phyloP scores from a whole-genome alignment of 2,888 invertebrate species.

The Yponomeuta evonymella region DNA sequence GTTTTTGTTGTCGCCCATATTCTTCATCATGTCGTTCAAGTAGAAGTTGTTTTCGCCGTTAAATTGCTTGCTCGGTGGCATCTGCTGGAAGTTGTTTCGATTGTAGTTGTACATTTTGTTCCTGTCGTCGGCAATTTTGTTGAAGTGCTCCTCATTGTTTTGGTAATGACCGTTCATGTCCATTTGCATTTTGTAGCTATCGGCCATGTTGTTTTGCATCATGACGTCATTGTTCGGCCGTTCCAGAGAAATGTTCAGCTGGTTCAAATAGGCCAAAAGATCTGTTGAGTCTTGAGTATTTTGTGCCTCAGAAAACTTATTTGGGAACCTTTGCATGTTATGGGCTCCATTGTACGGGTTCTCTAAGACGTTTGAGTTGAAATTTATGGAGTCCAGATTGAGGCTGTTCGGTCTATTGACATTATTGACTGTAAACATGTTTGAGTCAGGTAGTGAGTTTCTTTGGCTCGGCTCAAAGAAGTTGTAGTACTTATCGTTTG shows the following conservation, averaged over 20 bases:
- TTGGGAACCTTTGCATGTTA: conserved; percentile 46
- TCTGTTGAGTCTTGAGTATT: conserved; percentile 49
- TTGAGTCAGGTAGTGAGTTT: conserved; percentile 60
- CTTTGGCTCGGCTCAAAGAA: conserved; percentile 68
- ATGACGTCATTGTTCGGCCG: conserved; percentile 45
- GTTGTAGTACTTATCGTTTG: conserved; percentile 57
- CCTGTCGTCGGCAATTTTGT: conserved; percentile 48
- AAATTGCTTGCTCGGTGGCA: conserved; percentile 44
- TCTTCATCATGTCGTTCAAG: conserved; percentile 53
- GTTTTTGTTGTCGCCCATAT: conserved; percentile 40
- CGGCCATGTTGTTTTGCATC: conserved; percentile 38
- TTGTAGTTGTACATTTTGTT: conserved; percentile 51
- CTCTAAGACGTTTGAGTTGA: conserved; percentile 33
- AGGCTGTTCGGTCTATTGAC: conserved; percentile 59
- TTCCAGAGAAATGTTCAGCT: conserved; percentile 50
- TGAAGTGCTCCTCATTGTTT: conserved; percentile 42
- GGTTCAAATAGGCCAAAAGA: conserved; percentile 53
- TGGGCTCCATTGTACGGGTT: conserved; percentile 40
- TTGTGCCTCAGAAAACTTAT: conserved; percentile 42
- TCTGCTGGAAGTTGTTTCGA: conserved; percentile 42
- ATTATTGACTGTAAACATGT: conserved; percentile 48
- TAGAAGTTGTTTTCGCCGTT: conserved; percentile 45
- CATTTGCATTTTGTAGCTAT: conserved; percentile 49
- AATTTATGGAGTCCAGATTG: conserved; percentile 54
- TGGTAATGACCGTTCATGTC: conserved; percentile 55